phyloP scores from a whole-genome alignment of 2,797 vertebrate genomes.

The Acrocephalus scirpaceus region DNA sequence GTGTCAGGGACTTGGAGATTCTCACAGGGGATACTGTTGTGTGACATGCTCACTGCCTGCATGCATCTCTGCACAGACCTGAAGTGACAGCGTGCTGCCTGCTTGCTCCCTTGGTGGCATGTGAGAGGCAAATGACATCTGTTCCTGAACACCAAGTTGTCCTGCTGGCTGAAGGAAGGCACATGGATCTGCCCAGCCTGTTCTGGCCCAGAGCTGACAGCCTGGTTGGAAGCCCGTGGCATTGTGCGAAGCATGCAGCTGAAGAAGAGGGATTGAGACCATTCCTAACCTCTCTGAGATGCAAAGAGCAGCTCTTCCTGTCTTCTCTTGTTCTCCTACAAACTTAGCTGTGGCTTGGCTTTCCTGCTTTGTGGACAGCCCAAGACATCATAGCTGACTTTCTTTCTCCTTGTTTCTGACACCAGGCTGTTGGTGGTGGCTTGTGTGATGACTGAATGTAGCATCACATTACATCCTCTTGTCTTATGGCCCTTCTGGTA shows the following conservation, averaged over 20 bases:
- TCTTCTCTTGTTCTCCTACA: background rate
- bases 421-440: background rate
- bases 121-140: background rate
- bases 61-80: background rate
- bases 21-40: background rate
- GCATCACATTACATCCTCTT: background rate
- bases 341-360: background rate
- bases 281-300: background rate
- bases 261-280: background rate
- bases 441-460: background rate
- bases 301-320: background rate
- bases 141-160: background rate
- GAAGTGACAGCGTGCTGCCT: background rate
- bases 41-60: background rate
- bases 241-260: background rate
- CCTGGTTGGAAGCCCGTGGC: background rate
- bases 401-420: background rate
- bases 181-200: background rate
- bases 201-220: background rate
- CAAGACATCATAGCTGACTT: background rate
- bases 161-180: background rate
- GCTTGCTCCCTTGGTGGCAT: fast-evolving
- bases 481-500: background rate
- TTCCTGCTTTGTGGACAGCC: background rate
- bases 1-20: background rate